Percentiles rank a stretch among this genome's conserved stretches.
Evolutionary conservation across 2,888 invertebrate genomes (phyloP).

Genomic region (Sylvicola cinctus): DNA sequence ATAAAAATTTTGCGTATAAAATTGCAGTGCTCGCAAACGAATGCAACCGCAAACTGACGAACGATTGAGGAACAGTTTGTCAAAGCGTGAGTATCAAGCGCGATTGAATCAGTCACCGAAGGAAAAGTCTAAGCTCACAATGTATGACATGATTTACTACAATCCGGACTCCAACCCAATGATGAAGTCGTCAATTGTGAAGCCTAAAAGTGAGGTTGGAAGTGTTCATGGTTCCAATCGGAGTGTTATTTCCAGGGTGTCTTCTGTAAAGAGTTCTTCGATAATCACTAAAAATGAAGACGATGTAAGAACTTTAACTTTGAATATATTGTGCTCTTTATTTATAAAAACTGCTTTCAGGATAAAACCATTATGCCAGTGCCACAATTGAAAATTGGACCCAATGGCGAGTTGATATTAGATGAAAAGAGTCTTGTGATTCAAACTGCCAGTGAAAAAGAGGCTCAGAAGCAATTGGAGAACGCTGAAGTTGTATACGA

Average conservation of each 20-base stretch:
- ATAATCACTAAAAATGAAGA: too few relatives aligned
- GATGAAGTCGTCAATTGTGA: not conserved
- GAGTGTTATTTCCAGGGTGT: too few relatives aligned
- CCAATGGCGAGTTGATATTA: conserved; percentile 64
- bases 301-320: too few relatives aligned
- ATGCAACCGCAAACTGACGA: too few relatives aligned
- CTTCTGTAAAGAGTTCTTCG: too few relatives aligned
- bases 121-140: too few relatives aligned
- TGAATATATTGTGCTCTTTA: too few relatives aligned
- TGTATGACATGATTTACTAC: not conserved
- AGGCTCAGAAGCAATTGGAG: conserved; percentile 38
- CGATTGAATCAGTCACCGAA: too few relatives aligned
- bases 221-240: not conserved
- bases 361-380: conserved; percentile 33
- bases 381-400: conserved; percentile 70
- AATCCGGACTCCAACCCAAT: not conserved
- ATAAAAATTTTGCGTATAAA: too few relatives aligned
- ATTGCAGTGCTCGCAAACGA: too few relatives aligned
- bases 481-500: conserved; percentile 43
- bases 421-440: conserved; percentile 71
- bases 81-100: too few relatives aligned
- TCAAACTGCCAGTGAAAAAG: conserved; percentile 44
- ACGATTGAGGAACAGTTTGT: too few relatives aligned
- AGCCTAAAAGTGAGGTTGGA: not conserved
- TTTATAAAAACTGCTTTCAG: not conserved